A percentile compares a stretch with the other conserved stretches of the same genome.
Evolutionary conservation across 2,797 vertebrate genomes (phyloP).

Genomic region (Harpagifer antarcticus): DNA sequence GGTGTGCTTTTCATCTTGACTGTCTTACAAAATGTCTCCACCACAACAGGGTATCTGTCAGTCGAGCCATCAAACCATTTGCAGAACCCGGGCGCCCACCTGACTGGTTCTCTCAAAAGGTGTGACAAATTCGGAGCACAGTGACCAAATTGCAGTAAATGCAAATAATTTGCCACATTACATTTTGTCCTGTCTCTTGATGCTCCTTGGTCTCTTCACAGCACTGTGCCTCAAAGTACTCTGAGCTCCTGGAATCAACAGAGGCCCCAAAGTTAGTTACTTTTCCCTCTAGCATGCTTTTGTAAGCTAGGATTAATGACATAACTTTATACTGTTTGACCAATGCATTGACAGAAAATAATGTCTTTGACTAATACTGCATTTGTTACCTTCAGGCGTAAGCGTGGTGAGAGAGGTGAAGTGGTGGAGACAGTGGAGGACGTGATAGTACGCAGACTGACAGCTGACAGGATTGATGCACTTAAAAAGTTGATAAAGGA

Average conservation of each 20-base stretch:
- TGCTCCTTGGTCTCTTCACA: constrained; percentile 62
- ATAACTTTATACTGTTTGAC: background rate
- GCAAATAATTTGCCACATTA: constrained; percentile 3
- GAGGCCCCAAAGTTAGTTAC: constrained; percentile 95
- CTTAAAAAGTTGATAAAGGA: constrained; percentile 95
- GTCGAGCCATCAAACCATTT: constrained; percentile 97
- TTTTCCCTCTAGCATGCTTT: constrained; percentile 17
- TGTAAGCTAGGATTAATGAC: background rate
- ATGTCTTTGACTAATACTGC: background rate
- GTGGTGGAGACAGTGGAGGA: constrained; percentile 97
- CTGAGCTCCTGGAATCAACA: constrained; percentile 94
- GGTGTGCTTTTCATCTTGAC: background rate
- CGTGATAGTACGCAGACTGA: constrained; percentile 94
- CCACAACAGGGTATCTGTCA: constrained; percentile 93
- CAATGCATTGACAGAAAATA: background rate
- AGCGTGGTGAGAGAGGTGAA: constrained; percentile 96
- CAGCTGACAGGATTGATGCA: constrained; percentile 94
- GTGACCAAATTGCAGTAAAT: background rate
- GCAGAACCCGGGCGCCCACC: constrained; percentile 95
- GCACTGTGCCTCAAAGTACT: constrained; percentile 98
- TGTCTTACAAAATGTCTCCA: background rate
- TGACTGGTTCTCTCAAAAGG: constrained; percentile 99
- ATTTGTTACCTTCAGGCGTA: constrained; percentile 85
- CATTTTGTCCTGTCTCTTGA: constrained; percentile 3
- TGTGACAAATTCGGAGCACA: constrained; percentile 56